Evolutionary conservation across 2,797 vertebrate genomes (phyloP).

Genomic region (Silurus aristotelis): DNA sequence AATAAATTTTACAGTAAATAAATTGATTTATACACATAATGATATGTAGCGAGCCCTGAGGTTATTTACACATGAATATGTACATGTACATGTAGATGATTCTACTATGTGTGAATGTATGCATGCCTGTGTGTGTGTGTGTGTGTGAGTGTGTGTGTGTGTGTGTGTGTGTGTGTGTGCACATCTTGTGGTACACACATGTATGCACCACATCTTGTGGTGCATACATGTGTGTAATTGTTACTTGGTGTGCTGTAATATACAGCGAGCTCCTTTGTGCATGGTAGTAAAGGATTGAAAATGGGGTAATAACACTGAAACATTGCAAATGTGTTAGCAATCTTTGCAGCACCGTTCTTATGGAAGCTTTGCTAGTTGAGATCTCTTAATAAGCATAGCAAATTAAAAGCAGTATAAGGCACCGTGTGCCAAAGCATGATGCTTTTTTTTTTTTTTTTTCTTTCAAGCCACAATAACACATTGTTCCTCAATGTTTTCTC

Average conservation of each 20-base stretch:
- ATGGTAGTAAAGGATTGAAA: background rate
- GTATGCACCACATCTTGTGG: too few species aligned
- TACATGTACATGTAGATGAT: background rate
- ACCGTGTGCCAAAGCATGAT: background rate
- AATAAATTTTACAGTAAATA: background rate
- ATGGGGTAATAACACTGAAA: background rate
- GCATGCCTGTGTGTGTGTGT: background rate
- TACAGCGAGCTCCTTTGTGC: conserved; percentile 9
- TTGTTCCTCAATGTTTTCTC: background rate
- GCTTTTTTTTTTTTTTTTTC: background rate
- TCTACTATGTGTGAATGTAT: background rate
- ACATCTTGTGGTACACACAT: background rate
- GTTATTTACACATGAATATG: background rate
- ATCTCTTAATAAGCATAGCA: background rate
- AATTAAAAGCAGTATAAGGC: background rate
- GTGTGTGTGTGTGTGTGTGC: background rate
- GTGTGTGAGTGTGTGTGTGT: conserved; percentile 19
- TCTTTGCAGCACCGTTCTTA: background rate
- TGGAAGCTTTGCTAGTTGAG: background rate
- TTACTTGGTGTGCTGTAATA: background rate
- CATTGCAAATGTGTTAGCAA: conserved; percentile 6
- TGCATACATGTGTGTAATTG: conserved; percentile 9
- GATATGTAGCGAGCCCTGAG: background rate
- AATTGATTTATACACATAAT: conserved; percentile 11
- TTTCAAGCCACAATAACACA: conserved; percentile 10